A percentile compares a stretch with the other conserved stretches of the same genome.
These are phyloP conservation scores for Agonopterix arenella DNA, from an alignment of 2,888 invertebrate species.

Conservation along the genomic window DNA sequence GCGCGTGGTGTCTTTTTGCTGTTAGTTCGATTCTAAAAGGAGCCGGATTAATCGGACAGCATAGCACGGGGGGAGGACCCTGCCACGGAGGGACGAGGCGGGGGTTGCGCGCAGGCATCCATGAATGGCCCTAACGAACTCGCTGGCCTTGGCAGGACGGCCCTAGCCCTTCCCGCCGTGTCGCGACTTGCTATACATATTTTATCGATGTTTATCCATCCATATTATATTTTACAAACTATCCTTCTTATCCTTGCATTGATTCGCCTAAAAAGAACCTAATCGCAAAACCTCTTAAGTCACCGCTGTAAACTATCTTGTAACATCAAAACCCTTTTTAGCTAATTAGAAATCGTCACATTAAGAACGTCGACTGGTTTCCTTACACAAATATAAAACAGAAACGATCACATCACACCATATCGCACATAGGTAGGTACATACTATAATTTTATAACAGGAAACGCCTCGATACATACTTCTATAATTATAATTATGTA, in stretches of 20 bases:
- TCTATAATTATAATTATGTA: conserved; percentile 23
- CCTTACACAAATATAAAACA: no score
- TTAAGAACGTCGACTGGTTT: no score
- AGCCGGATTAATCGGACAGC: conserved; percentile 60
- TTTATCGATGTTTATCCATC: not conserved
- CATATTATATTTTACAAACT: not conserved
- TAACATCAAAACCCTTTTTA: no score
- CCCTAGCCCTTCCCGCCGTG: conserved; percentile 24
- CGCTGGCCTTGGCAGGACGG: conserved; percentile 67
- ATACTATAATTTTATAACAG: conserved; percentile 37
- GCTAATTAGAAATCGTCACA: no score
- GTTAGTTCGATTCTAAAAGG: conserved; percentile 48
- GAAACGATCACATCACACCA: conserved; percentile 1
- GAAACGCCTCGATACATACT: conserved; percentile 44
- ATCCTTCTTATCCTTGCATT: no score
- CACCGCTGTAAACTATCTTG: no score
- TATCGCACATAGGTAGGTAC: not conserved
- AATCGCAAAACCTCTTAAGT: no score
- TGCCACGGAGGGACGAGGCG: conserved; percentile 30
- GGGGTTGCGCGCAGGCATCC: conserved; percentile 53
- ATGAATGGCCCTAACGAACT: conserved; percentile 75
- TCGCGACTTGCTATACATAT: conserved; percentile 15
- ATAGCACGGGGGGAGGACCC: conserved; percentile 62
- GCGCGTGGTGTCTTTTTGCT: conserved; percentile 57
- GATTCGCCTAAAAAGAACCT: no score